Base-by-base conservation (phyloP, 1,140 invertebrate genomes). In the Drosophila paulistorum region DNA sequence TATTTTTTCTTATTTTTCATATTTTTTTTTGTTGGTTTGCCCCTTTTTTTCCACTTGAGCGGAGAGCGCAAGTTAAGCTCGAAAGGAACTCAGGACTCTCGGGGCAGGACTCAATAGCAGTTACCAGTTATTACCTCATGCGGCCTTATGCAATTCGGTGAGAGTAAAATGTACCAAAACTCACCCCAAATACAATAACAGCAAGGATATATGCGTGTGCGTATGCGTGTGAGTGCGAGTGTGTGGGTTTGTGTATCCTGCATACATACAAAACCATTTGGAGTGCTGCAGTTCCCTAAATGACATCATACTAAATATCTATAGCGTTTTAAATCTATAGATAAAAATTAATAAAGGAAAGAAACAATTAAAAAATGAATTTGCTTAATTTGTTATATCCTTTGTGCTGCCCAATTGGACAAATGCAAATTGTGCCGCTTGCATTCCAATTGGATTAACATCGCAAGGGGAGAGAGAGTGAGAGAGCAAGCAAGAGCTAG, bases 371-470 rank as follows among this genome's bases (percentile, higher is more conserved):
- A 48, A 30, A 30, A 51, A 33, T 14, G 51, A 11, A 6, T 37
- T 17, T 37, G 9, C 7, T 9, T 17, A n/a, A n/a, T 5, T 11
- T 7, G 9, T 1, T 26, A 11, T 13, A 42, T 58, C 30, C 67
- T 45, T 41, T 39, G 11, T 30, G 65, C 9, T 11, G 9, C 51
- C 20, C n/a, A 66, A 68, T 65, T 60, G 42, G 71, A 41, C 11
- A 23, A 71, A 68, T 87, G 83, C 83, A 86, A 41, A 69, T 39
- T 62, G 23, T 20, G 9, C 37, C 69, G 55, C 77, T 17, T 86
- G 83, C 83, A 87, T 84, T 87, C 83, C 84, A 89, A 87, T 89
- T 87, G 83, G 83, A 87, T 83, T 89, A 80, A 74, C 30, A 30
- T 30, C 30, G 65, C 41, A 33, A 14, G 48, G 51, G 30, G 65